Percentiles rank a stretch among this genome's conserved stretches.
phyloP scores from a whole-genome alignment of 2,113 vertebrate species.

The Rhadina sibilatrix region DNA sequence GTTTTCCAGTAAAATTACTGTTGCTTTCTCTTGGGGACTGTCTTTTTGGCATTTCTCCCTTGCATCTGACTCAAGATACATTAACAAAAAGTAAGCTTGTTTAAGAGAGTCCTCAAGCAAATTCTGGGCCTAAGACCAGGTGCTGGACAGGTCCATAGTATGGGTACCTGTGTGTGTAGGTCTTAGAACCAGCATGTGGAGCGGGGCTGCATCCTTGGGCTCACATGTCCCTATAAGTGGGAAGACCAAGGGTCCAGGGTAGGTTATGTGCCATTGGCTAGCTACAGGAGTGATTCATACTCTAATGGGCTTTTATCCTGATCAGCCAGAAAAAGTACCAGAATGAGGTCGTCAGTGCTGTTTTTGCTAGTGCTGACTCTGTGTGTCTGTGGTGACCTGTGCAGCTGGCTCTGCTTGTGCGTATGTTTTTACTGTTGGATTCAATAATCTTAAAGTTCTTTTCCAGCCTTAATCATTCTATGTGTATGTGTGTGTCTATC shows the following conservation, averaged over 20 bases:
- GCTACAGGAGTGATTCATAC: neutral
- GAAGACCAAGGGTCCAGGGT: neutral
- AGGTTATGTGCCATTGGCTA: no score
- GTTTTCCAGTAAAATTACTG: neutral
- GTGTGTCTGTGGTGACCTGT: neutral
- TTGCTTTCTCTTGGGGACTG: neutral
- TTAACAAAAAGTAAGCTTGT: neutral
- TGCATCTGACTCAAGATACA: neutral
- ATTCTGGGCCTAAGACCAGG: neutral
- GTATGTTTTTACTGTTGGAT: neutral
- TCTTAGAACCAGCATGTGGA: neutral
- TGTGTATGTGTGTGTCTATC: neutral
- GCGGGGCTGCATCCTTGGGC: neutral
- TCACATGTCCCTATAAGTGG: neutral
- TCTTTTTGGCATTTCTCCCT: neutral
- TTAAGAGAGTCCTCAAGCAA: neutral
- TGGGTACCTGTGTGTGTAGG: neutral
- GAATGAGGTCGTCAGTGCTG: neutral
- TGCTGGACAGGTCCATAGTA: neutral
- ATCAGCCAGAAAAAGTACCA: neutral
- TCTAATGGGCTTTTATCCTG: neutral
- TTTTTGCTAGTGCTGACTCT: neutral
- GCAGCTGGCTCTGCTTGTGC: neutral
- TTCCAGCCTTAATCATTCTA: neutral
- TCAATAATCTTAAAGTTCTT: neutral